A percentile compares a stretch with the other conserved stretches of the same genome.
These are phyloP conservation scores for Papilio polytes DNA, from an alignment of 1,140 invertebrate species.

Conservation along the genomic window DNA sequence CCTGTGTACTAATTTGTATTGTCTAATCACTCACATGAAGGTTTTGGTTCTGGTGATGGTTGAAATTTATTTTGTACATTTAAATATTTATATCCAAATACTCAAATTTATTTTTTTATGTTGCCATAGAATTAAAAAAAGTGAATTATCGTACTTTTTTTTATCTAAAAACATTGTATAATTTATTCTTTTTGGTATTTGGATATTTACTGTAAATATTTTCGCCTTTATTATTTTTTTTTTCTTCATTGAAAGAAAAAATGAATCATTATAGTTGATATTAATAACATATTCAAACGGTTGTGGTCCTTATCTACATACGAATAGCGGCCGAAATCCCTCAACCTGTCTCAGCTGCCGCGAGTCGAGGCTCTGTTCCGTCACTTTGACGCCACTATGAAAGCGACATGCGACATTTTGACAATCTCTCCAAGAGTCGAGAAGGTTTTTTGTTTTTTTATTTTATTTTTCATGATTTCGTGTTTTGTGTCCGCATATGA, in stretches of 20 bases:
- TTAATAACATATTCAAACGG: constrained; percentile 46
- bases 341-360: constrained; percentile 76
- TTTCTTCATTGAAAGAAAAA: constrained; percentile 24
- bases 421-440: constrained; percentile 74
- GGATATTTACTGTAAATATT: constrained; percentile 40
- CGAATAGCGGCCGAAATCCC: constrained; percentile 77
- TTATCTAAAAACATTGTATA: not conserved
- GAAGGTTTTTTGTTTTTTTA: constrained; percentile 69
- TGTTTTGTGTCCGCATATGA: constrained; percentile 48
- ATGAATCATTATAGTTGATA: not conserved
- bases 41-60: constrained; percentile 48
- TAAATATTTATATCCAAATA: constrained; percentile 28
- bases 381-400: constrained; percentile 73
- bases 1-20: constrained; percentile 50
- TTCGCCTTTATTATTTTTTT: constrained; percentile 34
- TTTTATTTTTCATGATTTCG: constrained; percentile 54
- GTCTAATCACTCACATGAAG: constrained; percentile 58
- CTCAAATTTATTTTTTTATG: not conserved
- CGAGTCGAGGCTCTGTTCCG: constrained; percentile 75
- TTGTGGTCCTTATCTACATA: constrained; percentile 56
- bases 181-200: not conserved
- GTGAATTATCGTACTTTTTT: too few species aligned
- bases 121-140: too few species aligned
- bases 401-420: constrained; percentile 74
- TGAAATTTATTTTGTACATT: constrained; percentile 23